Evolutionary conservation across 2,113 vertebrate species (phyloP).

Genomic region (Merops nubicus): DNA sequence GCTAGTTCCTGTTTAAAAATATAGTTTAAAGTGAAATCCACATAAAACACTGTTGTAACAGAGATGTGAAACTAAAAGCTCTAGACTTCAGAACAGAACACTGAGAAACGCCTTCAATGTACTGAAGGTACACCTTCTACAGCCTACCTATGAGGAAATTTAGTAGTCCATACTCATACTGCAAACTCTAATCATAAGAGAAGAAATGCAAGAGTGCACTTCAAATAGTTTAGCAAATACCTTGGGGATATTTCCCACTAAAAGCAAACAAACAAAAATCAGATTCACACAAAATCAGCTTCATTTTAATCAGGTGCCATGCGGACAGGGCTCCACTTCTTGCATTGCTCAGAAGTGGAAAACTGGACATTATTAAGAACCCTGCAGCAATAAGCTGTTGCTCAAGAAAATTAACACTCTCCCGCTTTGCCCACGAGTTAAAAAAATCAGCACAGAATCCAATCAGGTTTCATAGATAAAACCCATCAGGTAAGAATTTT

Average conservation of each 20-base stretch:
- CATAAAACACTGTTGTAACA: rapidly evolving
- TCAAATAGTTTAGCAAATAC: not conserved
- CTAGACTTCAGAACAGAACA: not conserved
- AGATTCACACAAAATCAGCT: not conserved
- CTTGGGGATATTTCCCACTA: not conserved
- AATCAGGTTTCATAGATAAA: not conserved
- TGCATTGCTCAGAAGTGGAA: not conserved
- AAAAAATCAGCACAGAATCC: not conserved
- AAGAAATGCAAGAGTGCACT: not conserved
- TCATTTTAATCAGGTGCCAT: not conserved
- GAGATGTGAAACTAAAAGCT: not conserved
- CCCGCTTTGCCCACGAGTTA: not conserved
- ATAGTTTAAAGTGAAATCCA: not conserved
- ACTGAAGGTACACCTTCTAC: rapidly evolving
- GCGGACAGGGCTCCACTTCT: not conserved
- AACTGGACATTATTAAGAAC: not conserved
- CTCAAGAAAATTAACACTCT: not conserved
- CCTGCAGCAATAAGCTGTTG: not conserved
- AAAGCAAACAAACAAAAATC: not conserved
- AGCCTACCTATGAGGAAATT: not conserved
- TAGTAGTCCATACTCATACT: not conserved
- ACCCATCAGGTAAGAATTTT: not conserved
- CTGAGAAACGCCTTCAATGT: not conserved
- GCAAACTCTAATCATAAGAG: not conserved
- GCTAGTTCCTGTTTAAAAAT: not conserved